Evolutionary conservation across 1,140 invertebrate species (phyloP).

Genomic region (Drosophila simulans): DNA sequence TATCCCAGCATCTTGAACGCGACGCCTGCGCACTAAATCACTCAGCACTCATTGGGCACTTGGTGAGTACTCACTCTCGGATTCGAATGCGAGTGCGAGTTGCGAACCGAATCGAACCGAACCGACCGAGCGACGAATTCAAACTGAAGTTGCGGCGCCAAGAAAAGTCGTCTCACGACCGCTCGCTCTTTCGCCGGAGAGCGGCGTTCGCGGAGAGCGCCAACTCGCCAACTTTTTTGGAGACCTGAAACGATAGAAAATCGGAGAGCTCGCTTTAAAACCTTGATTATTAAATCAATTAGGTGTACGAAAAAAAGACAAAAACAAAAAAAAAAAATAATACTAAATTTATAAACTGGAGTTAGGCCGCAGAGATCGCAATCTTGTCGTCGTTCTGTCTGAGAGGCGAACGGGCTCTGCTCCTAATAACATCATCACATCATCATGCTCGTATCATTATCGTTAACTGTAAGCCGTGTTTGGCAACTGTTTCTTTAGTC

Average conservation of each 20-base stretch:
- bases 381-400: conserved; percentile 44
- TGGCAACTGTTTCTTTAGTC: conserved; percentile 50
- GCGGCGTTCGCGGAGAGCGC: conserved; percentile 17
- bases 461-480: conserved; percentile 53
- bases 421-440: conserved; percentile 56
- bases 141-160: conserved; percentile 11
- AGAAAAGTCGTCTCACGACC: background rate
- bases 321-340: conserved; percentile 12
- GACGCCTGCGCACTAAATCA: conserved; percentile 38
- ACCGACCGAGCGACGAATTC: conserved; percentile 49
- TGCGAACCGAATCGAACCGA: conserved; percentile 64
- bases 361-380: conserved; percentile 31
- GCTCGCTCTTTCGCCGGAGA: conserved; percentile 19
- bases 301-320: conserved; percentile 28
- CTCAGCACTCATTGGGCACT: conserved; percentile 10
- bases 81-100: conserved; percentile 10
- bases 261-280: conserved; percentile 68
- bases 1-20: conserved; percentile 33
- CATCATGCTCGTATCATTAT: conserved; percentile 48
- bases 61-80: conserved; percentile 44
- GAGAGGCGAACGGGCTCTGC: conserved; percentile 39
- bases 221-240: conserved; percentile 51
- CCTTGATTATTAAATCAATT: conserved; percentile 82
- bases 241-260: conserved; percentile 69
- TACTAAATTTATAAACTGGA: conserved; percentile 39